Base-by-base conservation (phyloP, 2,888 invertebrate genomes). In the Lumbricus terrestris region DNA sequence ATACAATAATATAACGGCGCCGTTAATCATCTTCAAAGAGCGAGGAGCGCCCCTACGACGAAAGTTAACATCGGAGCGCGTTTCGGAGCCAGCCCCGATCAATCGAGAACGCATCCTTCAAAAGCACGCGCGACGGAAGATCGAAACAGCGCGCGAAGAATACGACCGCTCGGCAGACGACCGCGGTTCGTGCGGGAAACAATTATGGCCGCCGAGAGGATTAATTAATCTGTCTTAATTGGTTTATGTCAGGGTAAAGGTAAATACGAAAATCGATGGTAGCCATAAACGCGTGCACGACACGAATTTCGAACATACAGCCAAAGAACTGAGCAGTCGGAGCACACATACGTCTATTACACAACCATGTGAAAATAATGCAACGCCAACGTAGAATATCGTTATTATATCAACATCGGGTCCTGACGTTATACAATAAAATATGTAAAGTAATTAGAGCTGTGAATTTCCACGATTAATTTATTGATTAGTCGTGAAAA, bases 221-320 rank as follows among this genome's bases (percentile, higher is more conserved):
- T 85, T 85, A 85, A 85, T 85, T 85, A 85, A 85, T 37, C 35
- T 15, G 20, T 34, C 85, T 5, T 23, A 37, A 85, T 85, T 34
- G 85, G 85, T 85, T 85, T 85, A 85, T 85, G 34, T 85, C 85
- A 85, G 34, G 85, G 34, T 3, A n/a, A 34, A 85, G 20, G 85
- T 16, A 34, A 34, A 85, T 37, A 34, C 13, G 23, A 85, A 35
- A 85, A 85, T 85, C 85, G 85, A 85, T 85, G 35, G 16, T 18
- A 15, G 37, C n/a, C n/a, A n/a, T 37, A 85, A 33, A 85, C 35
- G 35, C 11, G 16, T 69, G 29, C 69, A 69, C 29, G 29, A 15
- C 69, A 69, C 69, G 69, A n/a, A 40, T n/a, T 47, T 47, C 29
- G 5, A 11, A 29, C 69, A n/a, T n/a, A 4, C 29, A 15, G 13